These are phyloP conservation scores for Struthio camelus DNA, from an alignment of 2,113 vertebrate species.

Conservation along the genomic window DNA sequence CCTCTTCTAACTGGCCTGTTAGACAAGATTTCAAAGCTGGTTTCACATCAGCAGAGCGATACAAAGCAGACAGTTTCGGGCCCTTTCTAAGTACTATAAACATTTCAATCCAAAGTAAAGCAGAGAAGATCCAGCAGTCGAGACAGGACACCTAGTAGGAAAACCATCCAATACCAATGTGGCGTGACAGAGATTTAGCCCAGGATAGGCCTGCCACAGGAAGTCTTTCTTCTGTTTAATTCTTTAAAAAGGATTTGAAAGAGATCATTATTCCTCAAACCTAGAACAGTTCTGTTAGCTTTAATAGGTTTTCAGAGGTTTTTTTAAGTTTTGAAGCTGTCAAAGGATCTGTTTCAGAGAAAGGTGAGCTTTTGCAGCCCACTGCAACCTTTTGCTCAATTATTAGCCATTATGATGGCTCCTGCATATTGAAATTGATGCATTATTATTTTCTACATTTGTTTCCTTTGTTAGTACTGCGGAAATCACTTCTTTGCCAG, in stretches of 20 bases:
- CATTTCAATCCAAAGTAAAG: not conserved
- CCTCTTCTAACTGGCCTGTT: not conserved
- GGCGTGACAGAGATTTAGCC: not conserved
- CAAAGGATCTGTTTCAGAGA: not conserved
- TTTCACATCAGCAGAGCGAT: not conserved
- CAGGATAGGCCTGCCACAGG: not conserved
- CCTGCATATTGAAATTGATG: not conserved
- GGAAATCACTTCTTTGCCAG: not conserved
- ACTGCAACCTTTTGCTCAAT: not conserved
- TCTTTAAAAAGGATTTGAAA: not conserved
- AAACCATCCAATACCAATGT: not conserved
- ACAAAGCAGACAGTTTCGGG: rapidly evolving
- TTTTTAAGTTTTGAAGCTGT: not conserved
- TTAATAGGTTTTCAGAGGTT: not conserved
- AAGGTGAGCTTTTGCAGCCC: not conserved
- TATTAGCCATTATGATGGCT: not conserved
- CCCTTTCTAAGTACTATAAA: not conserved
- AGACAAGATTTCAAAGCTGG: not conserved
- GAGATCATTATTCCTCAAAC: slow-evolving; percentile 21
- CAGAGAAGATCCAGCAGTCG: not conserved
- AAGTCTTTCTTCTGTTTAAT: not conserved
- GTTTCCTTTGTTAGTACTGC: not conserved
- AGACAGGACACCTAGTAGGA: not conserved
- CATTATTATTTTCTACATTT: not conserved
- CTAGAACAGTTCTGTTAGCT: not conserved